Evolutionary conservation across 1,140 invertebrate species (phyloP), one percentile per base, ranked within the genome.

Genomic region (Drosophila arizonae): DNA sequence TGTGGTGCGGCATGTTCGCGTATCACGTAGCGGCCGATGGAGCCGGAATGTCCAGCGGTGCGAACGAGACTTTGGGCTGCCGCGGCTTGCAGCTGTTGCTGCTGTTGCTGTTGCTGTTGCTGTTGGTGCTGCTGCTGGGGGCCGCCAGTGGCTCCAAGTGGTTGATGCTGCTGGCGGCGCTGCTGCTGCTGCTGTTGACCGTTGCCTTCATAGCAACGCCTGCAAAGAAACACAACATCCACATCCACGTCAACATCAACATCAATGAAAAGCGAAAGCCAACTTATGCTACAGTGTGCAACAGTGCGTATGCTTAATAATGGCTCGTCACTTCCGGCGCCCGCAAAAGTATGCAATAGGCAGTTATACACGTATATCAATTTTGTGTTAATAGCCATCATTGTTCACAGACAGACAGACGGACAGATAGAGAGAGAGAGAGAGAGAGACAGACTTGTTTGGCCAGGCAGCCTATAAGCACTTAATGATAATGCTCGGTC

Each of bases 1-100:
- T 91, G 76, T 91, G 90, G 72, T 91, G 86, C 72, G 87, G 78
- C 90, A 91, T 90, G 57, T 91, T 91, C 78, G 84, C 90, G 86
- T 91, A 91, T 91, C 90, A 91, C 87, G 90, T 91, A 68, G 80
- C 88, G 41, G 52, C 71, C 21, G 74, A 56, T 10, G 80, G 76
- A 11, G 80, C 71, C 33, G 76, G 75, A 36, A 91, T 78, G 45
- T 91, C 90, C 50, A 90, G 71, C 60, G 90, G 90, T 52, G 90
- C 90, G 70, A 91, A 91, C 4, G 90, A 91, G 21, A 91, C 90
- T 64, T 91, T 91, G 52, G 84, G 61, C 60, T 79, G 68, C 17
- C 76, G 81, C 43, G 71, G 77, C 69, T 79, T 90, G 30, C 51
- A 33, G 41, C 15, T 61, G 66, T 21, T 43, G 61, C 15, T 21